These are phyloP conservation scores for Parasteatoda tepidariorum DNA, from an alignment of 1,140 invertebrate genomes.

Conservation along the genomic window DNA sequence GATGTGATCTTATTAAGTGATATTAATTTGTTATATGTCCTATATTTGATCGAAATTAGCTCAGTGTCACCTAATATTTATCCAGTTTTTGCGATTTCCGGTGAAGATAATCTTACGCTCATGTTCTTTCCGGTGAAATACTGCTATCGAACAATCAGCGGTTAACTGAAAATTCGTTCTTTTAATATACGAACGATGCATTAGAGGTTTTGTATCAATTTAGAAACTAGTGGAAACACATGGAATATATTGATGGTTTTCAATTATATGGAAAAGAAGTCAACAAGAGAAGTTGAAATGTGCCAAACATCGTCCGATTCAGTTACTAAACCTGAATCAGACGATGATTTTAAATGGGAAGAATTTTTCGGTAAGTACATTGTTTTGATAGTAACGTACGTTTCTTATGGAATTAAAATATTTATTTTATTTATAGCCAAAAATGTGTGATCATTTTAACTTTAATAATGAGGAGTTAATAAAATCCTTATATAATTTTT, in stretches of 20 bases:
- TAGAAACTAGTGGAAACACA: neutral
- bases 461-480: too few species aligned
- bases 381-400: too few species aligned
- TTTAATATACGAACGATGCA: neutral
- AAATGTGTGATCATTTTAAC: too few species aligned
- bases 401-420: too few species aligned
- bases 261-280: slow-evolving; percentile 38
- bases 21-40: neutral
- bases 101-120: slow-evolving; percentile 39
- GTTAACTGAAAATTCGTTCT: neutral
- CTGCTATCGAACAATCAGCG: neutral
- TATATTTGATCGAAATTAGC: slow-evolving; percentile 14
- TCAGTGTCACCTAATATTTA: slow-evolving; percentile 48
- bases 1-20: too few species aligned
- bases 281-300: too few species aligned
- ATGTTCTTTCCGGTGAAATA: slow-evolving; percentile 29
- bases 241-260: slow-evolving; percentile 52
- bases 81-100: slow-evolving; percentile 50
- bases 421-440: too few species aligned
- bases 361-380: slow-evolving; percentile 56
- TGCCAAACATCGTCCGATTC: slow-evolving; percentile 53
- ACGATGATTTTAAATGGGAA: slow-evolving; percentile 60
- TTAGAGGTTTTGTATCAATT: neutral
- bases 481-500: too few species aligned
- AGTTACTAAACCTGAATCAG: slow-evolving; percentile 45